Conservation (phyloP, 2,888 invertebrate species). For the Notocelia uddmanniana region DNA sequence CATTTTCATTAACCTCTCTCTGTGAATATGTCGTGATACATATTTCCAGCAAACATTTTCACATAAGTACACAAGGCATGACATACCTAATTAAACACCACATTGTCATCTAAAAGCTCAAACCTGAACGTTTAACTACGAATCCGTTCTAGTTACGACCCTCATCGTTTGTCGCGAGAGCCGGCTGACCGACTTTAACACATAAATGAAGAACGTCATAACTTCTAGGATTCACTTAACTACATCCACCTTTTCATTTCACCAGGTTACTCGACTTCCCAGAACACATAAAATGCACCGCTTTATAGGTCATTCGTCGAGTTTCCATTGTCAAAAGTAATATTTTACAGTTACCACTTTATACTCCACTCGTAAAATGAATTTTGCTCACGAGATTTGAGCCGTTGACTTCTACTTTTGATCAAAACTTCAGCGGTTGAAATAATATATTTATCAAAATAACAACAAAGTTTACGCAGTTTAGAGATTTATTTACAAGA, state of each 20-base stretch:
- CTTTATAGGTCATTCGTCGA: conserved; percentile 55
- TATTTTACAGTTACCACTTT: conserved; percentile 55
- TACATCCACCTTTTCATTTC: not conserved
- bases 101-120: conserved; percentile 21
- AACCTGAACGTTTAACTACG: conserved; percentile 30
- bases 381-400: conserved; percentile 30
- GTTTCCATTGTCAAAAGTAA: conserved; percentile 56
- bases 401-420: conserved; percentile 4
- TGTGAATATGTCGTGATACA: not conserved
- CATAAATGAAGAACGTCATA: not conserved
- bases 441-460: conserved; percentile 10
- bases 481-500: conserved; percentile 19
- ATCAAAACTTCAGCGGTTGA: not conserved
- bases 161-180: conserved; percentile 28
- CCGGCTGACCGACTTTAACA: conserved; percentile 33
- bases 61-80: not conserved
- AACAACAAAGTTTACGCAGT: conserved; percentile 7
- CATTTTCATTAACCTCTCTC: no score
- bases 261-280: conserved; percentile 15
- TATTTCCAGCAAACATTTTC: no score
- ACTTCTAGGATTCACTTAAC: not conserved
- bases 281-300: conserved; percentile 49
- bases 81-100: not conserved
- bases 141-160: conserved; percentile 24
- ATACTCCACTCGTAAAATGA: conserved; percentile 49